Percentiles rank a stretch among this genome's conserved stretches.
Conservation (phyloP, 2,113 vertebrate species). For the Variabilichromis moorii region DNA sequence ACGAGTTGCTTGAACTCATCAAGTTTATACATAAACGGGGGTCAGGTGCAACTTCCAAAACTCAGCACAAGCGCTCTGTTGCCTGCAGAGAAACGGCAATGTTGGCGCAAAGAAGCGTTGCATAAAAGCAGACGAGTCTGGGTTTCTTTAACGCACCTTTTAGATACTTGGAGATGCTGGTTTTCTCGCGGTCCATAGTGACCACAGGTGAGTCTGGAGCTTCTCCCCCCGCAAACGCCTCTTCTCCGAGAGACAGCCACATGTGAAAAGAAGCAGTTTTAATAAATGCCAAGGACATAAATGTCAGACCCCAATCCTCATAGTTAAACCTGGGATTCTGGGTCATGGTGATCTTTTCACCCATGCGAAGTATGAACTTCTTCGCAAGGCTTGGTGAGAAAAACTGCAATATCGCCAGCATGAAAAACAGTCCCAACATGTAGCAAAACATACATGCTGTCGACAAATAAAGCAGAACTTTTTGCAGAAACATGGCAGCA, state of each 20-base stretch:
- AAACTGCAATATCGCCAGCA: constrained; percentile 53
- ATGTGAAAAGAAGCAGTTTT: constrained; percentile 64
- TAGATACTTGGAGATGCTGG: constrained; percentile 69
- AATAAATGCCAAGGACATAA: constrained; percentile 67
- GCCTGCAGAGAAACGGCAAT: constrained; percentile 41
- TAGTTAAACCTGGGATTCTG: constrained; percentile 76
- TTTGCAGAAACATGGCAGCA: constrained; percentile 22
- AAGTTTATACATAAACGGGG: constrained; percentile 87
- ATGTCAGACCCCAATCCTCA: constrained; percentile 83
- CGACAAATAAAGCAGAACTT: not conserved
- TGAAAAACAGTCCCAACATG: not conserved
- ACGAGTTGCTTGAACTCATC: constrained; percentile 85
- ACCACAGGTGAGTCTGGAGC: constrained; percentile 80
- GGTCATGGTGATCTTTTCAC: constrained; percentile 65
- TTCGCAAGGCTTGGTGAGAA: constrained; percentile 71
- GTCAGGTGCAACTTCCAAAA: constrained; percentile 95
- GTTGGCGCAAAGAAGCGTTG: not conserved
- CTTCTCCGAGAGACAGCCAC: constrained; percentile 77
- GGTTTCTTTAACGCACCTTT: constrained; percentile 61
- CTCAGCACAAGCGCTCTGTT: constrained; percentile 82
- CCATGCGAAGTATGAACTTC: constrained; percentile 68
- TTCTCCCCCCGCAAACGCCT: constrained; percentile 61
- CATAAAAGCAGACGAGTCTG: not conserved
- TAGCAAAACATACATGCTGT: not conserved
- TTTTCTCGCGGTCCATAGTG: constrained; percentile 44